Evolutionary conservation across 2,888 invertebrate species (phyloP).

Genomic region (Sarcophaga variegata): DNA sequence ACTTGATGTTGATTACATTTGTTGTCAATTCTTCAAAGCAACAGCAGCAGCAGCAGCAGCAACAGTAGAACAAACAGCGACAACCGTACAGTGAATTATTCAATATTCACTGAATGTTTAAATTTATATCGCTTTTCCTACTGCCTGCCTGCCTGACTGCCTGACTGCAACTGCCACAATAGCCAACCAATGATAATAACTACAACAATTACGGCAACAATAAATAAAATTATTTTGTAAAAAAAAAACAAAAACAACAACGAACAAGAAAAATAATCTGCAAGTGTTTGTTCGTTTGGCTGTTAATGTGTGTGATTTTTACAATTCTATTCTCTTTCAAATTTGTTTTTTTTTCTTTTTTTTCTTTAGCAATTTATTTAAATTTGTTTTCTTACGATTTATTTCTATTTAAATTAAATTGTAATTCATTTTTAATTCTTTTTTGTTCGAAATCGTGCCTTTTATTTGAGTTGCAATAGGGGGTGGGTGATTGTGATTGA

Average conservation of each 20-base stretch:
- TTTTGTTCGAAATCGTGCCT: neutral
- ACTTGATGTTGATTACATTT: constrained; percentile 53
- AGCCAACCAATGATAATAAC: constrained; percentile 5
- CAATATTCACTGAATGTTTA: constrained; percentile 53
- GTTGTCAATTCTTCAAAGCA: constrained; percentile 38
- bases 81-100: neutral
- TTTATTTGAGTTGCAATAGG: constrained; percentile 16
- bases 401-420: constrained; percentile 59
- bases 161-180: neutral
- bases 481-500: neutral
- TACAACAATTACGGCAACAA: constrained; percentile 35
- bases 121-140: neutral
- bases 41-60: neutral
- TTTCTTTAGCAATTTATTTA: neutral
- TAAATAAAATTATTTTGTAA: constrained; percentile 23
- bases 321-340: neutral
- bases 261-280: too few relatives aligned
- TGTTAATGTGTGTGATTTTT: neutral
- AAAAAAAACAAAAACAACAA: neutral
- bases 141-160: neutral
- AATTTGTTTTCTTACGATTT: neutral
- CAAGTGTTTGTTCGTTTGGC: neutral
- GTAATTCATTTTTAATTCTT: constrained; percentile 23
- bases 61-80: constrained; percentile 16
- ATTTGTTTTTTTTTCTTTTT: neutral